Base-by-base conservation (phyloP, 2,888 invertebrate species). In the Stomorhina lunata region DNA sequence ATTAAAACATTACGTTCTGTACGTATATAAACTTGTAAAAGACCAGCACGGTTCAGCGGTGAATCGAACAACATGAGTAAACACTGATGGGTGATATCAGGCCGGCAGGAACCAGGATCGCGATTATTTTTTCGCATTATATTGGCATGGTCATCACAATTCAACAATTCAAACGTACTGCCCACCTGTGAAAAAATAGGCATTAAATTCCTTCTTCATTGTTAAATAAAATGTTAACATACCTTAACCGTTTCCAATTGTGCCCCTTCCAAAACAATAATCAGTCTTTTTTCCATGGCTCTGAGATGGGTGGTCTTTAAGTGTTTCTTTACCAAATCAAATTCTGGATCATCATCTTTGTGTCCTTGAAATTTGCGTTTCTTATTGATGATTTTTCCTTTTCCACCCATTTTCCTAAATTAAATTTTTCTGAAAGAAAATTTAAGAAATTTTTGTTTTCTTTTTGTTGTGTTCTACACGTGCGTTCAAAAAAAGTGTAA, bases 41-140 rank as follows among this genome's bases (percentile, higher is more conserved):
- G 92, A 0, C 98, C 99, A 53, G 99, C 98, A 86, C 99, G 93
- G 90, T 99, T 99, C 48, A 99, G 92, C 0, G 99, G 99, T 81
- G 98, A 98, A 90, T 99, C 99, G 92, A 99, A 95, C 59, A 99
- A 92, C 98, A 99, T 99, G 0, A 99, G 92, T 15, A 99, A 92
- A 89, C 99, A 99, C 91, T 99, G 99, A 91, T 99, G 99, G 0
- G 97, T 94, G 81, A 99, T 99, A 88, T 99, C 99, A 0, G 99
- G 99, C 32, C 99, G 93, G 88, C 97, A 98, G 2, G 95, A 94
- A 0, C 97, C 96, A 0, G 96, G 95, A 87, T 98, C 97, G 79
- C 97, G 93, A 86, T 96, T 95, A 90, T 96, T 95, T 90, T 96
- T 98, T 85, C 95, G 95, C 85, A 98, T 92, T 82, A 98, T 95